Base-by-base conservation (phyloP, 2,888 invertebrate species). In the Agrotis clavis region DNA sequence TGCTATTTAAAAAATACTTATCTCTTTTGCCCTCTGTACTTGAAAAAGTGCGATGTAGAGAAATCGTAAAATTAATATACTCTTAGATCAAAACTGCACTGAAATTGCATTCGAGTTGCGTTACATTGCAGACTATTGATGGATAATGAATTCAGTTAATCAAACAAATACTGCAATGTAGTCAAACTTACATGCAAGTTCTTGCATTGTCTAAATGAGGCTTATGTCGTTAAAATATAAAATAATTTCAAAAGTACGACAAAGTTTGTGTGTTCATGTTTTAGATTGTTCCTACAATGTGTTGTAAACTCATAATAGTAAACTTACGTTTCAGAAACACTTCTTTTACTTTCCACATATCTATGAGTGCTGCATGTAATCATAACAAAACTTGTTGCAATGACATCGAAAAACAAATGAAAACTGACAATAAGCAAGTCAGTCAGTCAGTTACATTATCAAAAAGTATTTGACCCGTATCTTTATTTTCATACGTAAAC, bases 251-350 rank as follows among this genome's bases (percentile, higher is more conserved):
- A n/a, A 9, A n/a, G 4, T 21, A 4, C 2, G 6, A 60, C 1
- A 21, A 11, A 21, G 35, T 54, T 14, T 70, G 21, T 47, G 41
- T 71, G 18, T 59, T 30, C 13, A 3, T 18, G 4, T 47, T 21
- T 62, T 4, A 19, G 1, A 1, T 54, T 9, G 4, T 18, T 35
- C 18, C 1, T 30, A 11, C 16, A 16, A 14, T 56, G 2, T 35
- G 16, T 56, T n/a, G 25, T 25, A 56, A 66, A 66, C n/a, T 61
- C 1, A 62, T 61, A 41, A 41, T 41, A 11, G 56, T 54, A 53
- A 68, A 96, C 96, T 96, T 90, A 96, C 96, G 96, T 95, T 92
- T 96, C 96, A 2, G 96, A 96, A 5, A 96, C 91, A 88, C 95
- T 96, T 91, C 96, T 86, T 92, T 95, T 95, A 91, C 91, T 95